Evolutionary conservation across 2,888 invertebrate genomes (phyloP).

Genomic region (Spilarctia lutea): DNA sequence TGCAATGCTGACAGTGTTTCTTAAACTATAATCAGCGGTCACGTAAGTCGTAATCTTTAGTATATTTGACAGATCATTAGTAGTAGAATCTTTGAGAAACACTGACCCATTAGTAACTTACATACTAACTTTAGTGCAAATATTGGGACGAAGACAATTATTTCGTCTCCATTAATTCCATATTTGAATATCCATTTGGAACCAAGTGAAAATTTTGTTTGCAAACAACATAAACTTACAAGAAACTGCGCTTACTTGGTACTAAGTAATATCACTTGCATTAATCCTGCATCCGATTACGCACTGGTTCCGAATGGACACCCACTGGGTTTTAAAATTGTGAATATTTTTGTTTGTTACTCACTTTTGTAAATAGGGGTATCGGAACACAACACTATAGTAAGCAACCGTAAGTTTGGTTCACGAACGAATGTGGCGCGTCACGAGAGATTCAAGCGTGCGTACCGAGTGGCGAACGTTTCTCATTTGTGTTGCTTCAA

Average conservation of each 20-base stretch:
- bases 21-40: slow-evolving; percentile 3
- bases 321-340: slow-evolving; percentile 32
- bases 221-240: slow-evolving; percentile 34
- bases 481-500: slow-evolving; percentile 68
- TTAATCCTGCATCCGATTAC: slow-evolving; percentile 58
- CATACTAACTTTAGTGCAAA: slow-evolving; percentile 28
- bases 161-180: slow-evolving; percentile 16
- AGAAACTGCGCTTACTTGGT: slow-evolving; percentile 53
- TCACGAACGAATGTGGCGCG: slow-evolving; percentile 47
- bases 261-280: slow-evolving; percentile 49
- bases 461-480: slow-evolving; percentile 64
- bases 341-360: slow-evolving; percentile 54
- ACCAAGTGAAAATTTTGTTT: slow-evolving; percentile 45
- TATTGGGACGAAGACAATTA: slow-evolving; percentile 21
- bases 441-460: slow-evolving; percentile 60
- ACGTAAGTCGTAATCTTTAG: not conserved
- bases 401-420: slow-evolving; percentile 42
- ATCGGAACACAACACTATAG: slow-evolving; percentile 46
- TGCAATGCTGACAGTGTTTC: not conserved
- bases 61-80: not conserved
- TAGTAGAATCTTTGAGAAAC: slow-evolving; percentile 28
- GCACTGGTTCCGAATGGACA: slow-evolving; percentile 57
- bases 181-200: slow-evolving; percentile 56
- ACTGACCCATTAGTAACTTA: slow-evolving; percentile 19
- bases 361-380: slow-evolving; percentile 64